Base-by-base conservation (phyloP, 2,797 vertebrate species). In the Macrochelys suwanniensis region DNA sequence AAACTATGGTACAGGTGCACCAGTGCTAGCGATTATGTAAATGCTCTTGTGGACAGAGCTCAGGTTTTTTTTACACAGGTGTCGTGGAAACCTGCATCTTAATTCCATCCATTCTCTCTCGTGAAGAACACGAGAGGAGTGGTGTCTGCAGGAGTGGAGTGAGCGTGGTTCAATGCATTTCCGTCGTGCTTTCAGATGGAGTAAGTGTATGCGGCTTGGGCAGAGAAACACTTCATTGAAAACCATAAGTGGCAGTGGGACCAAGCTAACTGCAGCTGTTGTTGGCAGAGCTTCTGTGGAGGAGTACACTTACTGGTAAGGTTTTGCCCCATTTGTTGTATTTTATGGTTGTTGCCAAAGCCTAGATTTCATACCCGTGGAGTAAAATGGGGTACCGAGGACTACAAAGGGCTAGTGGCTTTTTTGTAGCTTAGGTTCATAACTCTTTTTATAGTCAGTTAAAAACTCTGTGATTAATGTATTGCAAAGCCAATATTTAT, bases 251-350 rank as follows among this genome's bases (percentile, higher is more conserved):
- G 68, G 33, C 68, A 5, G n/a, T 42, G 9, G 68, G 7, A 71
- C 28, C 11, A 37, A 42, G 68, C 57, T 59, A 13, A 4, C 57
- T 31, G 57, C 28, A 31, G 57, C 57, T 31, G 28, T 13, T 31
- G 57, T 59, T 59, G 57, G 57, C 57, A 59, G 57, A 59, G 26
- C 57, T 31, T 28, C 57, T 13, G 11, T 5, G 12, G 26, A 6
- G 12, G 21, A 5, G 37, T n/a, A n/a, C 49, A 28, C 31, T 25
- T 4, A 2, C 12, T 11, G 68, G 3, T 1, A 9, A 12, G 12
- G 12, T 65, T 86, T 84, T 86, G 7, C 28, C 17, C 4, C 2
- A 1, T 80, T 1, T 4, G 2, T 19, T 28, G 80, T 74, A 74
- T 74, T 45, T 45, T 25, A 74, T 42, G 10, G 37, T 74, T 74